Conservation (phyloP, 1,140 invertebrate species). For the Hyposmocoma kahamanoa region DNA sequence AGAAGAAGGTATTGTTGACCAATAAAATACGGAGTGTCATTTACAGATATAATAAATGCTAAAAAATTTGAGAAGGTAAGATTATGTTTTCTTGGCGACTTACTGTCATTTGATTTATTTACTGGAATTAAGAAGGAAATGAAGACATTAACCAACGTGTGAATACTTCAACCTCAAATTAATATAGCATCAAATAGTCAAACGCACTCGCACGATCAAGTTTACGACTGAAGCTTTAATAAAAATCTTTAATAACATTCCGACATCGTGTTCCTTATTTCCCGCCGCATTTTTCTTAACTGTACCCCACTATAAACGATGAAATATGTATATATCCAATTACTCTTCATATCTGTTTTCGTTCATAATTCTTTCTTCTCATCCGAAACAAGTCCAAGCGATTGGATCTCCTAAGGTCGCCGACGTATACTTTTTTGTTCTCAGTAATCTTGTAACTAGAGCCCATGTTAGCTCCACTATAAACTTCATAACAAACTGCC, state of each 20-base stretch:
- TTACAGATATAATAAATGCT: no score
- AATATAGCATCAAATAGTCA: slow-evolving; percentile 20
- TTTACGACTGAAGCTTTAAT: slow-evolving; percentile 51
- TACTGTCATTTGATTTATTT: no score
- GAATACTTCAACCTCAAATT: slow-evolving; percentile 13
- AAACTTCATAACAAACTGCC: slow-evolving; percentile 74
- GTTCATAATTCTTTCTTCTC: slow-evolving; percentile 29
- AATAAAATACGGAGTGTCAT: no score
- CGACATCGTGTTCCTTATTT: slow-evolving; percentile 35
- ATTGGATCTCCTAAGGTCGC: slow-evolving; percentile 48
- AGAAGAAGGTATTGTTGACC: no score
- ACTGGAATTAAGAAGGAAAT: no score
- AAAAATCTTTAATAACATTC: slow-evolving; percentile 42
- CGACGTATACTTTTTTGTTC: slow-evolving; percentile 47
- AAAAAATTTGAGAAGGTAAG: no score
- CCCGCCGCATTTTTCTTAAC: slow-evolving; percentile 44
- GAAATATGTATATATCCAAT: slow-evolving; percentile 56
- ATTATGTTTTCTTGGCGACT: no score
- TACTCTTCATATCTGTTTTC: slow-evolving; percentile 44
- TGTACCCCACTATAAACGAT: slow-evolving; percentile 35
- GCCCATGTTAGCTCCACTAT: slow-evolving; percentile 59
- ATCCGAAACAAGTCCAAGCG: slow-evolving; percentile 15
- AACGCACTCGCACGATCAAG: slow-evolving; percentile 28
- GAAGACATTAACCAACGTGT: not conserved
- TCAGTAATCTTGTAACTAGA: slow-evolving; percentile 62